phyloP scores from a whole-genome alignment of 1,140 invertebrate species.

The Atta colombica region DNA sequence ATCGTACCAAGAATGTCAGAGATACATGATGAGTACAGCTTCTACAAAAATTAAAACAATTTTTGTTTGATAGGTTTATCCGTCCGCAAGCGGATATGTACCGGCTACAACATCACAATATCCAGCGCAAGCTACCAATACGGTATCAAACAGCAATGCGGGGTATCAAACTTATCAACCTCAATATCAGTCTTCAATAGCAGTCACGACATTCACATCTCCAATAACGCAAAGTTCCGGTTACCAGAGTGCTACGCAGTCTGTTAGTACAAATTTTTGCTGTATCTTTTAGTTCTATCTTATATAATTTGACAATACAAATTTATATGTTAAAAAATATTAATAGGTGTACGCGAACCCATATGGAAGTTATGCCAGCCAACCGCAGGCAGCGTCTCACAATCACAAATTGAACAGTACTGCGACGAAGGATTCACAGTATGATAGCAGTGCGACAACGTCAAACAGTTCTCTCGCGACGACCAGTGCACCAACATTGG shows the following conservation, averaged over 20 bases:
- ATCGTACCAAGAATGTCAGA: background rate
- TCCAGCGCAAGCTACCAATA: conserved; percentile 82
- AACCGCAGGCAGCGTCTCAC: conserved; percentile 82
- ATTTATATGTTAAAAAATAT: background rate
- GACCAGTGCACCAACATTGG: conserved; percentile 86
- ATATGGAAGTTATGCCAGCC: conserved; percentile 82
- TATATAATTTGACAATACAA: background rate
- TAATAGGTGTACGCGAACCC: conserved; percentile 82
- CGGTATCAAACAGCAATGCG: conserved; percentile 81
- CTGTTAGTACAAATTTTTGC: conserved; percentile 74
- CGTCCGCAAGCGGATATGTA: conserved; percentile 81
- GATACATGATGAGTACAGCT: background rate
- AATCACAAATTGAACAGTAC: conserved; percentile 86
- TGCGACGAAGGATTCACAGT: conserved; percentile 86
- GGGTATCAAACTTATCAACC: conserved; percentile 84
- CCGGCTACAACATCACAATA: conserved; percentile 84
- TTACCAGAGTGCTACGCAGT: conserved; percentile 84
- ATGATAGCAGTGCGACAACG: conserved; percentile 87
- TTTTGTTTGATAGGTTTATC: conserved; percentile 78
- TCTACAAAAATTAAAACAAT: background rate
- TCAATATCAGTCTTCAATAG: conserved; percentile 83
- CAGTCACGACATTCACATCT: conserved; percentile 83
- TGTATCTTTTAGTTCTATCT: conserved; percentile 1
- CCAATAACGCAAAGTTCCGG: conserved; percentile 84
- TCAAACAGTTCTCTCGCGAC: conserved; percentile 85